phyloP scores from a whole-genome alignment of 2,888 invertebrate genomes.

The Lymantria dispar region DNA sequence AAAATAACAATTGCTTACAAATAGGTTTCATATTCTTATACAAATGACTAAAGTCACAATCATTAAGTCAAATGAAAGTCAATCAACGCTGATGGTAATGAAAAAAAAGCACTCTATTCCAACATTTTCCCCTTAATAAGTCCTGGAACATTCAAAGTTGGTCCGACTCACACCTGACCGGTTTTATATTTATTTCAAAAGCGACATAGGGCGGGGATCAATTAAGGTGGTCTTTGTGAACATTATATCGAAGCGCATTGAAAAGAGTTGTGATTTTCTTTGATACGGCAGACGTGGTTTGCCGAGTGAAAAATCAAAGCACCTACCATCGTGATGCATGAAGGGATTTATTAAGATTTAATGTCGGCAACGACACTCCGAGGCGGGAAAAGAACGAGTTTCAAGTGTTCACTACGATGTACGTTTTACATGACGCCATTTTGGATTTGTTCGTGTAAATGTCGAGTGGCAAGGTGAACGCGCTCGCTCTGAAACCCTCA shows the following conservation, averaged over 20 bases:
- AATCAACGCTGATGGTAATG: background rate
- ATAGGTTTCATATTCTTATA: too few species aligned
- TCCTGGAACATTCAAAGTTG: constrained; percentile 25
- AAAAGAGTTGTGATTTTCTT: constrained; percentile 83
- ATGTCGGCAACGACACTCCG: constrained; percentile 79
- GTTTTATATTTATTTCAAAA: constrained; percentile 51
- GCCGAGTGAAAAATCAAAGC: constrained; percentile 82
- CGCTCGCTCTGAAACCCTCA: constrained; percentile 16
- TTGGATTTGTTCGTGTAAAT: constrained; percentile 66
- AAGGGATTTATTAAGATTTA: constrained; percentile 82
- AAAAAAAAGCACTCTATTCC: constrained; percentile 1
- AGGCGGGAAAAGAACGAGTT: constrained; percentile 81
- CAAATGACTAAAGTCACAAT: too few species aligned
- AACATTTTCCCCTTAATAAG: constrained; percentile 21
- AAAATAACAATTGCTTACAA: too few species aligned
- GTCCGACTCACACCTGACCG: constrained; percentile 39
- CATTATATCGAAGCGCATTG: constrained; percentile 80
- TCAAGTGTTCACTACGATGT: constrained; percentile 69
- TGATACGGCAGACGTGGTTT: constrained; percentile 80
- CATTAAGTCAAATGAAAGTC: background rate
- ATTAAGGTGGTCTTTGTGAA: constrained; percentile 73
- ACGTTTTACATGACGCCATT: constrained; percentile 77
- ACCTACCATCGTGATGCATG: constrained; percentile 72
- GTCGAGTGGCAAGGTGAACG: constrained; percentile 47
- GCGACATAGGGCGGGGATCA: constrained; percentile 63